Conservation (phyloP, 2,113 vertebrate genomes). For the Progne subis region DNA sequence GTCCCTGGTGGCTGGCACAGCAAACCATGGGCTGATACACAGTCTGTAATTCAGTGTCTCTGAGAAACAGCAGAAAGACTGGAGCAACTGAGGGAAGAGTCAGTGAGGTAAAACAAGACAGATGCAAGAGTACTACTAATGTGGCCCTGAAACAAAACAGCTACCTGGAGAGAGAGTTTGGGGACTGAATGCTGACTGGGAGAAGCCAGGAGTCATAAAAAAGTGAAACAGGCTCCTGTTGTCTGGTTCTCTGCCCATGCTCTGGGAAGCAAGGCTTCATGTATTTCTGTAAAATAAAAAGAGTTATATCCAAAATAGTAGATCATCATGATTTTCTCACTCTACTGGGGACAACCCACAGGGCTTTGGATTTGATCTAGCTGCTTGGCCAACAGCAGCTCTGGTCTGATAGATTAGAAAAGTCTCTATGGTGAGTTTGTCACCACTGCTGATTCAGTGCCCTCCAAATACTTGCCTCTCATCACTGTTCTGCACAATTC, state of each 20-base stretch:
- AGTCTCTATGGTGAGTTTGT: background rate
- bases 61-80: slow-evolving; percentile 31
- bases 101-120: slow-evolving; percentile 37
- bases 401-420: background rate
- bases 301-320: background rate
- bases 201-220: slow-evolving; percentile 25
- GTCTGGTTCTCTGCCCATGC: background rate
- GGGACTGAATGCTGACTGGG: slow-evolving; percentile 24
- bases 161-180: slow-evolving; percentile 36
- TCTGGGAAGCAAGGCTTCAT: background rate
- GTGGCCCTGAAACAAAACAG: slow-evolving; percentile 39
- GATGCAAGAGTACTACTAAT: slow-evolving; percentile 32
- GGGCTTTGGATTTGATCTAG: background rate
- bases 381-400: background rate
- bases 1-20: background rate
- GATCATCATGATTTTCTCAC: background rate
- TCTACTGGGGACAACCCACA: background rate
- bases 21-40: background rate
- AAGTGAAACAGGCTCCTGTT: slow-evolving; percentile 20
- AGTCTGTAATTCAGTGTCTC: slow-evolving; percentile 17
- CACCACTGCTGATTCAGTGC: background rate
- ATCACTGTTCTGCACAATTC: background rate
- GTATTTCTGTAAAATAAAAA: background rate
- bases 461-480: background rate
- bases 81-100: slow-evolving; percentile 2